phyloP scores from a whole-genome alignment of 2,797 vertebrate species.

The Lycodopsis pacificus region DNA sequence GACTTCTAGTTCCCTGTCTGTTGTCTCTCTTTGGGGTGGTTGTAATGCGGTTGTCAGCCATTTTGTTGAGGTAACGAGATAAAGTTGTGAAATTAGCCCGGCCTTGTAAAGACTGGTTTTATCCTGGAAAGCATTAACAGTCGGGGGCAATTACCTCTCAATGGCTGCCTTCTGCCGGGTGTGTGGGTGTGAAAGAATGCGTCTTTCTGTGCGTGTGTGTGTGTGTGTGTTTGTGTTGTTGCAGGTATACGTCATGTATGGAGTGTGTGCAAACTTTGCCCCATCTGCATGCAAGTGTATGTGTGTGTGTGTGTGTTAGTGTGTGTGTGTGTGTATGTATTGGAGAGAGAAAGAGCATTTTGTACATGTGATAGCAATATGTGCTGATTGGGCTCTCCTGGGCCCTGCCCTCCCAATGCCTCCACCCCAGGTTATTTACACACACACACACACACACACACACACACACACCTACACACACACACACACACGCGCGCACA shows the following conservation, averaged over 20 bases:
- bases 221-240: conserved; percentile 32
- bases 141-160: conserved; percentile 68
- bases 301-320: conserved; percentile 29
- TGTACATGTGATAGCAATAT: conserved; percentile 63
- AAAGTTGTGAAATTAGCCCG: conserved; percentile 66
- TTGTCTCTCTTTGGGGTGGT: conserved; percentile 11
- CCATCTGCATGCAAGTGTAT: conserved; percentile 13
- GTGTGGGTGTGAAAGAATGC: conserved; percentile 31
- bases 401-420: conserved; percentile 51
- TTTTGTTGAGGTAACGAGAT: conserved; percentile 65
- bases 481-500: conserved; percentile 1
- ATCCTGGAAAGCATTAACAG: conserved; percentile 74
- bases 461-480: not conserved
- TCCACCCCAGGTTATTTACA: conserved; percentile 59
- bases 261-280: conserved; percentile 16
- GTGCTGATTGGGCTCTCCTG: conserved; percentile 72
- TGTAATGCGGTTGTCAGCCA: conserved; percentile 49
- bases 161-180: conserved; percentile 61
- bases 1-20: not conserved
- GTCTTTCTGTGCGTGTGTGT: conserved; percentile 28
- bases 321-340: conserved; percentile 11
- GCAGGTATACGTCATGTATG: conserved; percentile 23
- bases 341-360: conserved; percentile 8
- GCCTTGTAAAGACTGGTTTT: conserved; percentile 68
- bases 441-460: conserved; percentile 15